A percentile compares a stretch with the other conserved stretches of the same genome.
Conservation (phyloP, 92 coral and sea anemone genomes). For the Parazoanthus atlanticus region DNA sequence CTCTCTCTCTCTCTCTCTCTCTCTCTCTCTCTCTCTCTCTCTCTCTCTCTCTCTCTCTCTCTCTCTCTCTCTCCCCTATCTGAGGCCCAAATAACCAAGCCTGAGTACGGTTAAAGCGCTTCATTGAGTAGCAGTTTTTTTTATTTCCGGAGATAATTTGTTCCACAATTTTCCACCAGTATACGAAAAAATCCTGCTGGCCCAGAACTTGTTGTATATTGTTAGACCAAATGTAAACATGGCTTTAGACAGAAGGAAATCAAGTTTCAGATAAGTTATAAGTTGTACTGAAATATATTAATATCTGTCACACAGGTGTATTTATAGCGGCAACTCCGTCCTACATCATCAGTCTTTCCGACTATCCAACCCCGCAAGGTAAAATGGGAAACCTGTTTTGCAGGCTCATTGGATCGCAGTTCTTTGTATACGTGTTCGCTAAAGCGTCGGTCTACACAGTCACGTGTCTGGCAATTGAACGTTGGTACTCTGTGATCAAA, state of each 20-base stretch:
- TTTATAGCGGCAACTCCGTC: conserved; percentile 63
- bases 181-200: too few species aligned
- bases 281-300: neutral
- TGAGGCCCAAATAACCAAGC: too few species aligned
- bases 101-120: too few species aligned
- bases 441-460: conserved; percentile 68
- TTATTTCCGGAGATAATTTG: too few species aligned
- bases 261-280: neutral
- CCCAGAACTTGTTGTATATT: too few species aligned
- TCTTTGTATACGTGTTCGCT: conserved; percentile 67
- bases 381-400: conserved; percentile 65
- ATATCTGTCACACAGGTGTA: conserved; percentile 48
- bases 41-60: too few species aligned
- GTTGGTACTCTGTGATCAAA: conserved; percentile 79
- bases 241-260: neutral
- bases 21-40: too few species aligned
- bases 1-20: too few species aligned
- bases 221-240: neutral
- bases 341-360: conserved; percentile 50
- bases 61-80: too few species aligned
- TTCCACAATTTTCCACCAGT: too few species aligned
- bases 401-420: conserved; percentile 78
- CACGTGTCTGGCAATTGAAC: conserved; percentile 77
- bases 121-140: too few species aligned
- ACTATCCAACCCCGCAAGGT: conserved; percentile 59